Evolutionary conservation across 2,113 vertebrate species (phyloP).

Genomic region (Paratilapia polleni): DNA sequence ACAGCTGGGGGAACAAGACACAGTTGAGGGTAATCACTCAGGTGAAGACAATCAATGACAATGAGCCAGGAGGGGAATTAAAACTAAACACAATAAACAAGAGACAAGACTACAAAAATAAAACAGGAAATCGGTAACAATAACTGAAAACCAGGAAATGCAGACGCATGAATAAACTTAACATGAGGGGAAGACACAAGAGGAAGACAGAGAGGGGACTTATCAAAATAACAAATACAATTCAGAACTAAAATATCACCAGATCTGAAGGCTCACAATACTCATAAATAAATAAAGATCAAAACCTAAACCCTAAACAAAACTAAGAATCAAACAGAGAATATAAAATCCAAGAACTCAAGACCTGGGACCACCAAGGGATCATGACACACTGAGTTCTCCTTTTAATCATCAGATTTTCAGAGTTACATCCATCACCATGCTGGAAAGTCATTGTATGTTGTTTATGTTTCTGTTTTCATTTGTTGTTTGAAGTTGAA

Average conservation of each 20-base stretch:
- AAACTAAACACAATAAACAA: not conserved
- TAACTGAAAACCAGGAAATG: too few species aligned
- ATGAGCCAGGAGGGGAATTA: not conserved
- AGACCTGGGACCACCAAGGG: too few species aligned
- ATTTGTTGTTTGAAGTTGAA: not conserved
- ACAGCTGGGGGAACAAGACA: not conserved
- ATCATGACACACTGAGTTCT: not conserved
- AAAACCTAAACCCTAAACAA: not conserved
- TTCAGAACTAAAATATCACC: not conserved
- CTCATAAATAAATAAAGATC: not conserved
- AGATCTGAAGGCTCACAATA: not conserved
- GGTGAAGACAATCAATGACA: not conserved
- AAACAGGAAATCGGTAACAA: not conserved
- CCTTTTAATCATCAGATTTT: not conserved
- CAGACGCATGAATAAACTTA: too few species aligned
- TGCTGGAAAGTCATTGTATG: not conserved
- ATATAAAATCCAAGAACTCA: not conserved
- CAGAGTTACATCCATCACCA: not conserved
- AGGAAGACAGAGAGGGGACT: not conserved
- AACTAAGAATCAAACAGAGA: not conserved
- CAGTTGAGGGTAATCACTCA: not conserved
- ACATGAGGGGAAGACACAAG: too few species aligned
- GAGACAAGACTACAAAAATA: not conserved
- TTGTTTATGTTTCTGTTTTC: not conserved
- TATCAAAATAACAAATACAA: not conserved